Percentiles rank a stretch among this genome's conserved stretches.
Conservation (phyloP, 2,888 invertebrate genomes). For the Tenthredo scrophulariae region DNA sequence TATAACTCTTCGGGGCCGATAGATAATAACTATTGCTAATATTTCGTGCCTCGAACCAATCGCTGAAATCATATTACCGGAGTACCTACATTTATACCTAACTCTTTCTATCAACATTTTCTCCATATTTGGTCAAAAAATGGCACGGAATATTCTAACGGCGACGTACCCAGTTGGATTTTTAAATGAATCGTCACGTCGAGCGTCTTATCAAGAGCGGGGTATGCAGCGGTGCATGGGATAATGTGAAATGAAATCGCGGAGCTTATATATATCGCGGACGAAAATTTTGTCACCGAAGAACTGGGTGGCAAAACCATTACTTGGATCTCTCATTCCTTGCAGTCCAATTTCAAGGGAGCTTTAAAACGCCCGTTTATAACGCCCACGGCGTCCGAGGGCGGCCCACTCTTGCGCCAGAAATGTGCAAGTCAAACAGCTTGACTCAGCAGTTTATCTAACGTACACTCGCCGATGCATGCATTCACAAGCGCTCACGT, state of each 20-base stretch:
- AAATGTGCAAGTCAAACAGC: slow-evolving; percentile 77
- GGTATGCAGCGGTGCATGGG: background rate
- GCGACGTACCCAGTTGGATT: background rate
- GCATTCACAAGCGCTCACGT: slow-evolving; percentile 66
- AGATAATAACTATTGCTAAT: background rate
- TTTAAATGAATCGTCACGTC: background rate
- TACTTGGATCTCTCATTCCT: slow-evolving; percentile 67
- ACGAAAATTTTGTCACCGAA: slow-evolving; percentile 46
- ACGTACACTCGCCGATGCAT: slow-evolving; percentile 65
- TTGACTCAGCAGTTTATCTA: slow-evolving; percentile 75
- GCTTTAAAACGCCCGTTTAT: slow-evolving; percentile 72
- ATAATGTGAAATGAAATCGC: slow-evolving; percentile 36
- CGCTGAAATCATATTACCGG: background rate
- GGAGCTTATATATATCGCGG: slow-evolving; percentile 35
- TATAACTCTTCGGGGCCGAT: background rate
- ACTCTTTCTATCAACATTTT: background rate
- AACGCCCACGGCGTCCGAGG: slow-evolving; percentile 64
- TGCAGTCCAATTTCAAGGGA: slow-evolving; percentile 73
- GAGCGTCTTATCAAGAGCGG: background rate
- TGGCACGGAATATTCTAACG: background rate
- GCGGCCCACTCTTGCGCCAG: slow-evolving; percentile 64
- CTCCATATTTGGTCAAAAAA: background rate
- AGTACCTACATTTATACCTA: background rate
- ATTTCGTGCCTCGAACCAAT: slow-evolving; percentile 6
- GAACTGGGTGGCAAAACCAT: slow-evolving; percentile 1